Percentiles rank a stretch among this genome's conserved stretches.
Conservation (phyloP, 1,140 invertebrate species). For the Phthorimaea operculella region DNA sequence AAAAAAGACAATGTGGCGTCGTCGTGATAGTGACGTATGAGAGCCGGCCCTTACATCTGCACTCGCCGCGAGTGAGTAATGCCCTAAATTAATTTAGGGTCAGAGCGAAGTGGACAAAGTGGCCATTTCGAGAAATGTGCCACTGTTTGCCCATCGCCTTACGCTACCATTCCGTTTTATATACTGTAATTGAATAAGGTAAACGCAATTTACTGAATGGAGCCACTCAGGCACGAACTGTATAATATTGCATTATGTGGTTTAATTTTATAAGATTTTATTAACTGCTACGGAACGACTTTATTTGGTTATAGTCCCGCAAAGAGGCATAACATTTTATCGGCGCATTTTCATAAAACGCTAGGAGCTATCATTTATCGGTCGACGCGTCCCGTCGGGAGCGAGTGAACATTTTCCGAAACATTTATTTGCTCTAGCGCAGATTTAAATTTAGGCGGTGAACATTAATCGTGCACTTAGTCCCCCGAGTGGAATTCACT, state of each 20-base stretch:
- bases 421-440: conserved; percentile 46
- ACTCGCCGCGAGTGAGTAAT: conserved; percentile 16
- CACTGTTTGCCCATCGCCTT: background rate
- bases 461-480: conserved; percentile 45
- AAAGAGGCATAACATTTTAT: conserved; percentile 42
- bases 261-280: background rate
- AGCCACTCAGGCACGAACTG: background rate
- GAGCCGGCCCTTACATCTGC: conserved; percentile 13
- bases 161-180: background rate
- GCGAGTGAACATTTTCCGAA: conserved; percentile 52
- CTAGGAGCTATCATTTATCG: conserved; percentile 57
- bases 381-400: conserved; percentile 31
- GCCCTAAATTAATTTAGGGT: conserved; percentile 21
- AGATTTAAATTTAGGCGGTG: conserved; percentile 47
- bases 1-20: conserved; percentile 20
- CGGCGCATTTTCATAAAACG: conserved; percentile 49
- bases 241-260: background rate
- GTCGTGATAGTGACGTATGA: conserved; percentile 21
- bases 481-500: conserved; percentile 21
- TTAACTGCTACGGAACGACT: background rate
- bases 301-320: conserved; percentile 4
- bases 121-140: background rate
- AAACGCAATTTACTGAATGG: background rate
- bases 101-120: conserved; percentile 27
- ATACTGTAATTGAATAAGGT: conserved; percentile 1